These are phyloP conservation scores for Epinotia bilunana DNA, from an alignment of 2,888 invertebrate species.

Conservation along the genomic window DNA sequence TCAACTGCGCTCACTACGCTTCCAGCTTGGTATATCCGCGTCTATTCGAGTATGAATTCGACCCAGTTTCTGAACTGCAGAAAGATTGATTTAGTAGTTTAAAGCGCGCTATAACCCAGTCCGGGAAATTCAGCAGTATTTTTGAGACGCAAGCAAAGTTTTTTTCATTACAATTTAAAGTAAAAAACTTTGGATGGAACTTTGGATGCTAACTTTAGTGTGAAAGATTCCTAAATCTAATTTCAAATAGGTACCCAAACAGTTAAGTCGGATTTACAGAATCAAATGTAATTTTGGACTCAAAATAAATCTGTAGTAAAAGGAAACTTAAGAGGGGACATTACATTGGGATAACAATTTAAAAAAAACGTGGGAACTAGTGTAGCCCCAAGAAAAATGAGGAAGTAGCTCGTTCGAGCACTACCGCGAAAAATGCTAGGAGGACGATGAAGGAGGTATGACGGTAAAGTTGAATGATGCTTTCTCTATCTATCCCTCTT, in stretches of 20 bases:
- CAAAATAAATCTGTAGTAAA: too few species aligned
- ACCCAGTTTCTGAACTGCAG: slow-evolving; percentile 50
- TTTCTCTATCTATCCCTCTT: too few species aligned
- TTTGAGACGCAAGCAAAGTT: slow-evolving; percentile 37
- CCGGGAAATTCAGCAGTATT: slow-evolving; percentile 31
- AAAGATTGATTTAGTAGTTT: slow-evolving; percentile 49
- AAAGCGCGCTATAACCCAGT: slow-evolving; percentile 38
- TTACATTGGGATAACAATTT: too few species aligned
- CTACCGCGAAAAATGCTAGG: too few species aligned
- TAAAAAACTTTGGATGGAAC: background rate
- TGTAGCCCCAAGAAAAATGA: too few species aligned
- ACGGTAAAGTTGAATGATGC: too few species aligned
- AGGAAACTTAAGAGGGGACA: too few species aligned
- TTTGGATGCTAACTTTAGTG: background rate
- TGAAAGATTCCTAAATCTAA: background rate
- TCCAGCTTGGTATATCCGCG: slow-evolving; percentile 21
- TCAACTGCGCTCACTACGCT: background rate
- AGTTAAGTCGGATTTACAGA: too few species aligned
- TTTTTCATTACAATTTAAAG: slow-evolving; percentile 45
- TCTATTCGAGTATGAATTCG: slow-evolving; percentile 44
- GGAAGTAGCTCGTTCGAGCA: too few species aligned
- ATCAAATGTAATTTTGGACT: too few species aligned
- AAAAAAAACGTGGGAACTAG: too few species aligned
- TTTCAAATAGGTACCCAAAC: background rate
- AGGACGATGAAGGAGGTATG: too few species aligned